Base-by-base conservation (phyloP, 37 sponge, comb jelly and placozoan species). In the Halichondria panicea region DNA sequence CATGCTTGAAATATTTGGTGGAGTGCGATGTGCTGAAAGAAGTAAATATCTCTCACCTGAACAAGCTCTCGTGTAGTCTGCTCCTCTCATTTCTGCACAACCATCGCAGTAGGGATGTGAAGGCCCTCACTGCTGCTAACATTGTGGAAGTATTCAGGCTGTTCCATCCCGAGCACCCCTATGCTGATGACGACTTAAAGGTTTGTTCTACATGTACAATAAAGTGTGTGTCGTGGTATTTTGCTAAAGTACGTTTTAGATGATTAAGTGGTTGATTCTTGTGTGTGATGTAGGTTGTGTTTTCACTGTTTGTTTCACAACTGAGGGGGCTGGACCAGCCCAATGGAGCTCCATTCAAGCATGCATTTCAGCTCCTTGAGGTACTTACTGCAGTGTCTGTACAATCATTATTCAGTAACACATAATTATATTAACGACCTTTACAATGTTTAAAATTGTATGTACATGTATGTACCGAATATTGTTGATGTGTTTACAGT, bases 81-180 rank as follows among this genome's bases (percentile, higher is more conserved):
- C 39, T 75, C 21, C 62, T 63, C 12, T 60, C 77, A 12, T 76
- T 76, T 42, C 56, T 88, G 13, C 45, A 42, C 3, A 70, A 71
- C 38, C 83, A 92, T 35, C 71, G 68, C 22, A 81, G 72, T 59
- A 71, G 74, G 45, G 80, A 82, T 19, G 87, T 96, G 32, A 63
- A 81, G 18, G 42, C 89, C 3, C 79, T 89, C 34, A 79, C 77
- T 33, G 84, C 87, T 33, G 84, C 80, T 22, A 82, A 80, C 55
- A 74, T 84, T 74, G 87, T 88, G 24, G 90, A 96, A 12, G 52
- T 96, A 18, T 71, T 96, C 50, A 67, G 93, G 19, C 62, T 96
- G 13, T 96, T 55, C 50, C 85, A 82, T 54, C 96, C 96, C 18
- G 78, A 86, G 22, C 90, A 93, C 9, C 96, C 96, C 6, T 95